A percentile compares a stretch with the other conserved stretches of the same genome.
Evolutionary conservation across 2,888 invertebrate species (phyloP).

Genomic region (Xiphydria camelus): DNA sequence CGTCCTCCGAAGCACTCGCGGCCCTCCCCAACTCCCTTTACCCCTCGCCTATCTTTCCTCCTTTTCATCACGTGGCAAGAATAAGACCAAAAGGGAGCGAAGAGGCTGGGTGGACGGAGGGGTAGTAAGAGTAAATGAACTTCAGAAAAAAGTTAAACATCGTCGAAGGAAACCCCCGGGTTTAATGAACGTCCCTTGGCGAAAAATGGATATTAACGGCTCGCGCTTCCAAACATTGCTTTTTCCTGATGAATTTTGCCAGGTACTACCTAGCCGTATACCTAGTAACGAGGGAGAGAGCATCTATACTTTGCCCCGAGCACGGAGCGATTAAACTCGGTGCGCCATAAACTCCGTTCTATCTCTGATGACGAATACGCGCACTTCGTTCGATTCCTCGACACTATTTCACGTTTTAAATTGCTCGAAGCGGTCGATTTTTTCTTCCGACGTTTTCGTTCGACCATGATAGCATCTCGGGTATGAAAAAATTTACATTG

Average conservation of each 20-base stretch:
- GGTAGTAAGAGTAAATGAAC: slow-evolving; percentile 29
- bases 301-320: no score
- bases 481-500: no score
- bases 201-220: slow-evolving; percentile 28
- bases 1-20: slow-evolving; percentile 26
- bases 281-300: no score
- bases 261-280: no score
- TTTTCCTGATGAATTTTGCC: slow-evolving; percentile 16
- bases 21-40: neutral
- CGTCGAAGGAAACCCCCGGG: slow-evolving; percentile 21
- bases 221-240: slow-evolving; percentile 11
- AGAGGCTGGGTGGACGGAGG: neutral
- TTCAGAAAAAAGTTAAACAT: slow-evolving; percentile 40
- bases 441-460: no score
- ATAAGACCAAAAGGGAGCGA: slow-evolving; percentile 3
- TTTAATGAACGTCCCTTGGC: slow-evolving; percentile 31
- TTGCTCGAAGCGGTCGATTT: no score
- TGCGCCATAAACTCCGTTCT: no score
- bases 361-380: no score
- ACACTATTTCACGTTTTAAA: no score
- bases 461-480: no score
- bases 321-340: no score
- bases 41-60: slow-evolving; percentile 4
- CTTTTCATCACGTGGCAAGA: slow-evolving; percentile 9
- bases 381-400: no score